These are phyloP conservation scores for Atractosteus spatula DNA, from an alignment of 2,113 vertebrate genomes.

Conservation along the genomic window DNA sequence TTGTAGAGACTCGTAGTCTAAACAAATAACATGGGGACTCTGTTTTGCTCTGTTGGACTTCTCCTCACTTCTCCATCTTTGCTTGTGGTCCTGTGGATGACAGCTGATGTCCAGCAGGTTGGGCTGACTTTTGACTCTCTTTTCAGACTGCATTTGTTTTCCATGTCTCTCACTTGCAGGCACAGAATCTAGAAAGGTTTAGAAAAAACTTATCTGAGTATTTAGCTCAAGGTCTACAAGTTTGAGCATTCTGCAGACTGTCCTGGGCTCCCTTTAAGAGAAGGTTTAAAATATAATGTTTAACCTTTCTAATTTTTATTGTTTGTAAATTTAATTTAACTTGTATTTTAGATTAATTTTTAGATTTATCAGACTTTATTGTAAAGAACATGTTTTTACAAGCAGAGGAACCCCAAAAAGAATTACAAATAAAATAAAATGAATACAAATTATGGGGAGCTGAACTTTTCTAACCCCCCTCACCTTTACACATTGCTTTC, in stretches of 20 bases:
- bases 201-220: neutral
- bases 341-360: no score
- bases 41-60: neutral
- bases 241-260: no score
- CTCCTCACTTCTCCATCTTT: neutral
- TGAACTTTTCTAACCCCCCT: neutral
- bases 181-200: neutral
- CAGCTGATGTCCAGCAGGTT: slow-evolving; percentile 1
- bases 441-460: neutral
- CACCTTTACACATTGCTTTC: neutral
- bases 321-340: no score
- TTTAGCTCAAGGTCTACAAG: neutral
- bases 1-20: slow-evolving; percentile 22
- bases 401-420: no score
- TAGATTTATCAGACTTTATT: neutral
- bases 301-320: neutral
- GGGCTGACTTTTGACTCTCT: slow-evolving; percentile 12
- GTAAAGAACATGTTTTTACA: no score
- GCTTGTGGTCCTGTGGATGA: neutral
- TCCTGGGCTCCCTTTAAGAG: neutral
- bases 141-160: neutral
- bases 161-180: neutral
- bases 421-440: neutral
- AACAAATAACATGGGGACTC: neutral
- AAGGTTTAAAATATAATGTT: neutral